Evolutionary conservation across 2,113 vertebrate species (phyloP), one percentile per base, ranked within the genome.

Genomic region (Muscicapa adusta): DNA sequence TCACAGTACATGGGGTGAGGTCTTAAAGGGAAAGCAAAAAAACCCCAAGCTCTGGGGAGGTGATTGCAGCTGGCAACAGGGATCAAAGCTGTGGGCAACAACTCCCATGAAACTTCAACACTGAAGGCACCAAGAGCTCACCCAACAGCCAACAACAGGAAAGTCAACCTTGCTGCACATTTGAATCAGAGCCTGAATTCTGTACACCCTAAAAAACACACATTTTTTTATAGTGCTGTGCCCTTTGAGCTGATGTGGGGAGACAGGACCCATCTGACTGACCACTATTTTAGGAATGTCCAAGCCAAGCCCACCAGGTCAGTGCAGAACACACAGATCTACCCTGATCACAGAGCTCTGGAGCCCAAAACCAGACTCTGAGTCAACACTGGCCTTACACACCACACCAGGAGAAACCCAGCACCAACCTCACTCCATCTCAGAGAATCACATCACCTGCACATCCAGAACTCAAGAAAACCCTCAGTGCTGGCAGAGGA

Each of bases 161-260:
- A 62, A 78, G 31, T 8, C 53, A 77, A 15, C 36, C 17, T 56
- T 19, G 18, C 54, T 68, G 48, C 40, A 40, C 7, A 3, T 42
- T 17, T 70, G 38, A 76, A 65, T 43, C 36, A 50, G 12, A 85
- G 43, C 9, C 56, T 34, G 0, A 0, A 16, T 5, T 10, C n/a
- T 26, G 24, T 2, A 34, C 3, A 4, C 17, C 22, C 75, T 29
- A 24, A 60, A 47, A 63, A 13, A 0, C 1, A 2, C 4, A 42
- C 3, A 8, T 57, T 63, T 51, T 72, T 18, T 33, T 51, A 53
- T 2, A 28, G 43, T 6, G 15, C 42, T 74, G 50, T 65, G 34
- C 4, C 33, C 1, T 0, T 33, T 15, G 71, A 81, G 60, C 25
- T 31, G 22, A 19, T 0, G 1, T 10, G 48, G 12, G 29, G 28